A percentile compares a stretch with the other conserved stretches of the same genome.
Conservation (phyloP, 1,140 invertebrate species). For the Drosophila kanapiae region DNA sequence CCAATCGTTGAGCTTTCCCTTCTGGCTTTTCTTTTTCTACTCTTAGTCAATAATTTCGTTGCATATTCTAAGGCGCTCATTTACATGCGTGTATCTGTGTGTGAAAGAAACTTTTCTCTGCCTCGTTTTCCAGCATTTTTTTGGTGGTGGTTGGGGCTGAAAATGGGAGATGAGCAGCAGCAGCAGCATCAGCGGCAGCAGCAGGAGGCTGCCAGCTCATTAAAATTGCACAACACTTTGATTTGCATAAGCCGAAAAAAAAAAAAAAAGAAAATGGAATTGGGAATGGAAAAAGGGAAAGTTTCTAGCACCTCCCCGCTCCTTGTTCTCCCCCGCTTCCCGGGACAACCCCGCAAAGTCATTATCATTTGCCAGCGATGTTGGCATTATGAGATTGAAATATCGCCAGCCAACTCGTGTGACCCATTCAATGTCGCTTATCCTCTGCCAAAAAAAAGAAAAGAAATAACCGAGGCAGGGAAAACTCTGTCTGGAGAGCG, state of each 20-base stretch:
- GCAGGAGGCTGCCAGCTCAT: constrained; percentile 48
- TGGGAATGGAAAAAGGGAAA: constrained; percentile 42
- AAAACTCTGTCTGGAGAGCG: constrained; percentile 7
- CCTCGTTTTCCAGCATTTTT: constrained; percentile 40
- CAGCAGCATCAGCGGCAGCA: constrained; percentile 8
- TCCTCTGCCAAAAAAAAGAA: constrained; percentile 4
- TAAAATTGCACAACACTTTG: constrained; percentile 81
- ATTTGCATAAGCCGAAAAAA: constrained; percentile 64
- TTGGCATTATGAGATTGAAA: constrained; percentile 55
- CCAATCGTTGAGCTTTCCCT: constrained; percentile 23
- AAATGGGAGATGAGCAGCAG: background rate
- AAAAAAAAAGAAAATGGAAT: background rate
- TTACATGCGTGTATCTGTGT: constrained; percentile 25
- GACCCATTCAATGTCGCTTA: constrained; percentile 55
- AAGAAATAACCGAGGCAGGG: constrained; percentile 7
- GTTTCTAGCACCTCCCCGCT: constrained; percentile 16
- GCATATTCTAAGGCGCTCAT: constrained; percentile 56
- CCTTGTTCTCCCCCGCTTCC: too few species aligned
- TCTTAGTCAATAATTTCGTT: constrained; percentile 30
- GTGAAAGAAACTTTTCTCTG: constrained; percentile 13
- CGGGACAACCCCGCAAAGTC: constrained; percentile 28
- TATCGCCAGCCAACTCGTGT: constrained; percentile 49
- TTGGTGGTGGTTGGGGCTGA: background rate
- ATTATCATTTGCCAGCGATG: constrained; percentile 49
- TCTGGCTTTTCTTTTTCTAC: background rate